These are phyloP conservation scores for Serripes groenlandicus DNA, from an alignment of 2,888 invertebrate species.

Conservation along the genomic window DNA sequence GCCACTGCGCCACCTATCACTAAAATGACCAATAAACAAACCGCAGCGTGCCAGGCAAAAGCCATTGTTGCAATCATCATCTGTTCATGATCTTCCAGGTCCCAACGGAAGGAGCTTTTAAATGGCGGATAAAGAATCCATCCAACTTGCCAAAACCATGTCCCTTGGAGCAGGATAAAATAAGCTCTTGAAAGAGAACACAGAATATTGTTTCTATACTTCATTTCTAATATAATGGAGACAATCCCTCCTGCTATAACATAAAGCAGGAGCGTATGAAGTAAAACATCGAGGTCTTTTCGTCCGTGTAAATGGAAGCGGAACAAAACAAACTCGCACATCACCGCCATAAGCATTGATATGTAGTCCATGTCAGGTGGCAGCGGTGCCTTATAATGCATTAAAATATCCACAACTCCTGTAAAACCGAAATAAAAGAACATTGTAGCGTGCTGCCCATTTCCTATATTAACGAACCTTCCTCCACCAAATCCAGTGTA, in stretches of 20 bases:
- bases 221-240: conserved; percentile 85
- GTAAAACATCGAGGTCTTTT: conserved; percentile 81
- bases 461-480: conserved; percentile 84
- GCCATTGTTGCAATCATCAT: conserved; percentile 87
- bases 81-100: conserved; percentile 84
- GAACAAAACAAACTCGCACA: conserved; percentile 87
- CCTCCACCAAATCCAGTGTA: conserved; percentile 78
- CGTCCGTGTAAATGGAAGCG: conserved; percentile 87
- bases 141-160: conserved; percentile 88
- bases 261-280: conserved; percentile 87
- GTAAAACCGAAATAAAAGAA: conserved; percentile 87
- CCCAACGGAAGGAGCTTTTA: conserved; percentile 82
- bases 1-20: conserved; percentile 77
- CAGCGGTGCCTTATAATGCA: conserved; percentile 82
- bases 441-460: conserved; percentile 88
- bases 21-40: conserved; percentile 77
- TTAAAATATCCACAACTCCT: conserved; percentile 86
- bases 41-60: conserved; percentile 84
- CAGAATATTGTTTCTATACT: conserved; percentile 82
- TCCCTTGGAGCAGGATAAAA: conserved; percentile 87
- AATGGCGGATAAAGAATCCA: conserved; percentile 87
- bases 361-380: conserved; percentile 87
- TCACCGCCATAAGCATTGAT: conserved; percentile 85
- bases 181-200: conserved; percentile 85
- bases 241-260: conserved; percentile 83